A percentile compares a stretch with the other conserved stretches of the same genome.
Evolutionary conservation across 2,888 invertebrate genomes (phyloP).

Genomic region (Dinocampus coccinellae): DNA sequence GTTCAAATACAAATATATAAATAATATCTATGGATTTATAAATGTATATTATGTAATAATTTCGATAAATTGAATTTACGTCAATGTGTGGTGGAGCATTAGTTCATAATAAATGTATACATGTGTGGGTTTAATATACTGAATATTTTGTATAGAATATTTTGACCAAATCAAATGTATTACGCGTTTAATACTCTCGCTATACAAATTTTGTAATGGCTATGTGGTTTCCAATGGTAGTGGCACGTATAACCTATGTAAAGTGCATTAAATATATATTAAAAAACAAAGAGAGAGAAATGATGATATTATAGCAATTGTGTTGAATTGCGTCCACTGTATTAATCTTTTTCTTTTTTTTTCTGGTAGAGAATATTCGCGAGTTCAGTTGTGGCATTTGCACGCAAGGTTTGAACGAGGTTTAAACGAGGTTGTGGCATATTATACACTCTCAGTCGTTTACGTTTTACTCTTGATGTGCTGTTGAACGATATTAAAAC

Average conservation of each 20-base stretch:
- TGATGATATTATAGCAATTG: too few relatives aligned
- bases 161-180: neutral
- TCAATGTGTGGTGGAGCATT: constrained; percentile 8
- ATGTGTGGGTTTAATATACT: constrained; percentile 5
- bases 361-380: constrained; percentile 52
- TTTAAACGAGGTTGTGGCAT: constrained; percentile 50
- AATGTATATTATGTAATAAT: too few relatives aligned
- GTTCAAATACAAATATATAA: neutral
- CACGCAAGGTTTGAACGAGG: constrained; percentile 57
- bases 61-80: neutral
- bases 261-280: neutral
- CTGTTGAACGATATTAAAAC: constrained; percentile 13
- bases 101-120: too few relatives aligned
- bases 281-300: neutral
- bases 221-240: constrained; percentile 9
- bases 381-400: constrained; percentile 57
- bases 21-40: too few relatives aligned
- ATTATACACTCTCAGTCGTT: constrained; percentile 21
- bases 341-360: too few relatives aligned
- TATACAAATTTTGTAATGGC: constrained; percentile 16
- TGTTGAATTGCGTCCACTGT: constrained; percentile 17
- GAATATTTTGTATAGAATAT: constrained; percentile 5
- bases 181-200: neutral
- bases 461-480: constrained; percentile 52
- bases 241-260: neutral